Evolutionary conservation across 2,888 invertebrate genomes (phyloP).

Genomic region (Lottia gigantea): DNA sequence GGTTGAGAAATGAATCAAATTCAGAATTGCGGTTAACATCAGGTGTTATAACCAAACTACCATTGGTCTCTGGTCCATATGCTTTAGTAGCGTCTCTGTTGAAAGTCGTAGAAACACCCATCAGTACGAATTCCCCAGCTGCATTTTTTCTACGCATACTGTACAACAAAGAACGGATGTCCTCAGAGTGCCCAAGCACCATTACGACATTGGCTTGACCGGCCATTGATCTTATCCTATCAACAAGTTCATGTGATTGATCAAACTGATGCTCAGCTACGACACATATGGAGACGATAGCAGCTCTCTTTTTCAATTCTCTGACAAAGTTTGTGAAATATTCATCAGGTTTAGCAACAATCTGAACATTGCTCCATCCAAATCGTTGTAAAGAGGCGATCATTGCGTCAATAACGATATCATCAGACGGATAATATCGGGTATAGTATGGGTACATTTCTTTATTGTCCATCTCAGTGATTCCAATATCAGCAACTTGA

Average conservation of each 20-base stretch:
- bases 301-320: slow-evolving; percentile 31
- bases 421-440: slow-evolving; percentile 49
- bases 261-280: slow-evolving; percentile 32
- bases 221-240: slow-evolving; percentile 33
- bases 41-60: slow-evolving; percentile 45
- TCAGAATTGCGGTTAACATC: slow-evolving; percentile 23
- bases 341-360: slow-evolving; percentile 52
- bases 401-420: slow-evolving; percentile 52
- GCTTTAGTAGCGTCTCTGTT: slow-evolving; percentile 29
- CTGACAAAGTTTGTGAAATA: slow-evolving; percentile 33
- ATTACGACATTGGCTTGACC: slow-evolving; percentile 47
- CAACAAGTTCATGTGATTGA: slow-evolving; percentile 26
- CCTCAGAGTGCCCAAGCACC: slow-evolving; percentile 32
- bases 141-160: slow-evolving; percentile 33
- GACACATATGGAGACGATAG: slow-evolving; percentile 41
- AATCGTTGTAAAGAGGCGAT: slow-evolving; percentile 60
- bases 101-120: slow-evolving; percentile 50
- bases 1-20: slow-evolving; percentile 43
- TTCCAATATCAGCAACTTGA: slow-evolving; percentile 69
- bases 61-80: slow-evolving; percentile 41
- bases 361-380: slow-evolving; percentile 67
- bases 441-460: slow-evolving; percentile 46
- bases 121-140: slow-evolving; percentile 40
- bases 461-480: slow-evolving; percentile 36
- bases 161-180: slow-evolving; percentile 35